A percentile compares a stretch with the other conserved stretches of the same genome.
These are phyloP conservation scores for Liparis tanakae DNA, from an alignment of 2,797 vertebrate species.

Conservation along the genomic window DNA sequence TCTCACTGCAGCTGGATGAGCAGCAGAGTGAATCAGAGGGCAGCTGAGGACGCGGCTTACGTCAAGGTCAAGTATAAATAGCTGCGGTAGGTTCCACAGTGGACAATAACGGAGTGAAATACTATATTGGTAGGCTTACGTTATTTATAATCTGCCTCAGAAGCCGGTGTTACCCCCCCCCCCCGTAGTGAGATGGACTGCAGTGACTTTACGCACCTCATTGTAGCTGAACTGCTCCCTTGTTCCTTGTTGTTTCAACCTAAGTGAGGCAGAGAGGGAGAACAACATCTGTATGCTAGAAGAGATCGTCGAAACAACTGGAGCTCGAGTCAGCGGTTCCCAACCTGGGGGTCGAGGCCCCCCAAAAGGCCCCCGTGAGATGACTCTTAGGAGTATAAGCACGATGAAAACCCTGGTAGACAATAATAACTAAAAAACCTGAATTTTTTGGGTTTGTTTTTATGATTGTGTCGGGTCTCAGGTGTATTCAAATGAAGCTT, in stretches of 20 bases:
- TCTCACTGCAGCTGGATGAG: slow-evolving; percentile 24
- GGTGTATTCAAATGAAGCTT: background rate
- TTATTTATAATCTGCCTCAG: slow-evolving; percentile 61
- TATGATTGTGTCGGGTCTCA: background rate
- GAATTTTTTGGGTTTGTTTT: background rate
- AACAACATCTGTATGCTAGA: slow-evolving; percentile 30
- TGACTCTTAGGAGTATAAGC: no score
- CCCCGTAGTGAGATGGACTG: slow-evolving; percentile 26
- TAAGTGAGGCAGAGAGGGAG: slow-evolving; percentile 59
- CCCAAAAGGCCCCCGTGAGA: no score
- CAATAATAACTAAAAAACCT: background rate
- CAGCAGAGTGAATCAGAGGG: slow-evolving; percentile 21
- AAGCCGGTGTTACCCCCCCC: slow-evolving; percentile 55
- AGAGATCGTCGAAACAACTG: background rate
- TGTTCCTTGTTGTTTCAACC: slow-evolving; percentile 87
- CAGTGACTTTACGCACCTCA: slow-evolving; percentile 76
- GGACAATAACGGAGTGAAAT: slow-evolving; percentile 50
- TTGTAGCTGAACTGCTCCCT: slow-evolving; percentile 89
- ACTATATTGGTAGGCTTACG: slow-evolving; percentile 35
- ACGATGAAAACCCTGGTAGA: background rate
- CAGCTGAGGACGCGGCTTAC: slow-evolving; percentile 27
- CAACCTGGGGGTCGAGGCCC: background rate
- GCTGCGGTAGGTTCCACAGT: slow-evolving; percentile 60
- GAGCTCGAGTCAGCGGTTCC: background rate
- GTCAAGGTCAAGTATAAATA: slow-evolving; percentile 69